phyloP scores from a whole-genome alignment of 2,888 invertebrate species.

The Acanthosoma haemorrhoidale region DNA sequence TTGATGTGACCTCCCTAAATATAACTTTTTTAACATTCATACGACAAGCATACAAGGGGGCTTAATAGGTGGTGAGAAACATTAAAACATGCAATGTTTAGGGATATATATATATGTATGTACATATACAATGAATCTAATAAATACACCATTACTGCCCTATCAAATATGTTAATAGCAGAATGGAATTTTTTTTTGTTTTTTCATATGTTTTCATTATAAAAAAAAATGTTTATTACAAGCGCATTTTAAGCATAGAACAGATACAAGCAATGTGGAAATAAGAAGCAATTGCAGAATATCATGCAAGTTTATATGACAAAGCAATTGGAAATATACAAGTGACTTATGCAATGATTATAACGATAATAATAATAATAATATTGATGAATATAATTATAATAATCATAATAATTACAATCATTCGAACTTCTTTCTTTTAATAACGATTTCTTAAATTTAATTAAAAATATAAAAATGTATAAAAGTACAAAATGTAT shows the following conservation, averaged over 20 bases:
- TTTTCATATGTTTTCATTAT: not conserved
- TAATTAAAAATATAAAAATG: conserved; percentile 32
- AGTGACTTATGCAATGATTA: not conserved
- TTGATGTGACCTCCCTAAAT: conserved; percentile 37
- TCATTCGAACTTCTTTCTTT: not conserved
- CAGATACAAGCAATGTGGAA: not conserved
- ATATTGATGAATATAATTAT: not conserved
- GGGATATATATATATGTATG: not conserved
- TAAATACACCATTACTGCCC: not conserved
- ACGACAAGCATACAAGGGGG: conserved; percentile 35
- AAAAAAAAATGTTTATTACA: not conserved
- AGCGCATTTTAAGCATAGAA: not conserved
- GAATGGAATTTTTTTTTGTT: not conserved
- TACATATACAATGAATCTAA: conserved; percentile 6
- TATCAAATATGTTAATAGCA: not conserved
- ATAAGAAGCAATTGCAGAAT: not conserved
- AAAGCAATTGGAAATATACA: not conserved
- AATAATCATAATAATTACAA: not conserved
- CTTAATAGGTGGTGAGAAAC: conserved; percentile 27
- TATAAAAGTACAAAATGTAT: conserved; percentile 32
- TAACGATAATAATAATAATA: not conserved
- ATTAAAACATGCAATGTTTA: conserved; percentile 18
- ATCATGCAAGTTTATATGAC: not conserved
- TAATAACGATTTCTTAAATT: conserved; percentile 18
- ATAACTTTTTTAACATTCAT: conserved; percentile 29